These are phyloP conservation scores for Penaeus monodon DNA, from an alignment of 2,888 invertebrate species.

Conservation along the genomic window DNA sequence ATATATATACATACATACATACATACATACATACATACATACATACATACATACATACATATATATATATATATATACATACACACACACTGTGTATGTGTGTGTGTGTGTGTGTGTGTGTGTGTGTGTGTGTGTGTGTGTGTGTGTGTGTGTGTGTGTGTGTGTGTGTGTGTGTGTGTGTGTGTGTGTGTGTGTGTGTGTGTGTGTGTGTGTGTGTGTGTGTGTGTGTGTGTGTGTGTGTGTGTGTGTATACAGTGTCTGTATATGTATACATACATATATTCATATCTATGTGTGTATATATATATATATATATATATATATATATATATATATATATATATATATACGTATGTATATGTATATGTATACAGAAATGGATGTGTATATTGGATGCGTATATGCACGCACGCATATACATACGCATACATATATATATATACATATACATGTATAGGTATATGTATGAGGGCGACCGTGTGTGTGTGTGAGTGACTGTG, in stretches of 20 bases:
- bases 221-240: background rate
- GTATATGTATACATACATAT: too few relatives aligned
- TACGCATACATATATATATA: background rate
- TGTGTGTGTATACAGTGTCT: background rate
- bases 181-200: constrained; percentile 10
- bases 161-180: too few relatives aligned
- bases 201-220: background rate
- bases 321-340: too few relatives aligned
- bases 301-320: too few relatives aligned
- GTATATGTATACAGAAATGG: background rate
- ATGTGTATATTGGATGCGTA: too few relatives aligned
- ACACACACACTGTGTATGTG: constrained; percentile 4
- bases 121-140: too few relatives aligned
- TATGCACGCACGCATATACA: too few relatives aligned
- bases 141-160: too few relatives aligned
- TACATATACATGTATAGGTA: background rate
- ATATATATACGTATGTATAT: too few relatives aligned
- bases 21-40: constrained; percentile 28
- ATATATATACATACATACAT: background rate
- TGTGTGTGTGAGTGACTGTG: background rate
- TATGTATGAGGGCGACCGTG: too few relatives aligned
- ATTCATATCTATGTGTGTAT: too few relatives aligned
- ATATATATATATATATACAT: constrained; percentile 31
- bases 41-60: constrained; percentile 19
- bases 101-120: too few relatives aligned